Percentiles rank a stretch among this genome's conserved stretches.
Evolutionary conservation across 2,888 invertebrate species (phyloP).

Genomic region (Cephus pygmeus): DNA sequence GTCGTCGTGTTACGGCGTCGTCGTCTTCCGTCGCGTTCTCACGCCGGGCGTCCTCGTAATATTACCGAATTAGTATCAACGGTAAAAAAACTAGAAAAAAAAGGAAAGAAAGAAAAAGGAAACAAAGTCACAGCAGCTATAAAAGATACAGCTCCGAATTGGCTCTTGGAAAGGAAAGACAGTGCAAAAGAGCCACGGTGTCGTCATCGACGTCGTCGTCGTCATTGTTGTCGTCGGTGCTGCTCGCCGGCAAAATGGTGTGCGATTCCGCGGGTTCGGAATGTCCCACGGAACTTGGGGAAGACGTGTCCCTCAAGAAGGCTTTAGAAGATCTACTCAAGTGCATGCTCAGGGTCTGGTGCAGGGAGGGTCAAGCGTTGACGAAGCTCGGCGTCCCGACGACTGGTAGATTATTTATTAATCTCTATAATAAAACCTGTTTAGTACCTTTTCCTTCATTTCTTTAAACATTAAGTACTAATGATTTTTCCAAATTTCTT

Average conservation of each 20-base stretch:
- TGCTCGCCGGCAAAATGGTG: conserved; percentile 48
- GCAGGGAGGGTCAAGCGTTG: conserved; percentile 79
- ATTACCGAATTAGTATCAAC: neutral
- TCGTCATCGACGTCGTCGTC: neutral
- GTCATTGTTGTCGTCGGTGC: neutral
- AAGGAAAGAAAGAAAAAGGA: neutral
- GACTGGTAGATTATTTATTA: conserved; percentile 67
- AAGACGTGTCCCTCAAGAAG: conserved; percentile 69
- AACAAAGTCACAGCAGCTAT: neutral
- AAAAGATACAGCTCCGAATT: neutral
- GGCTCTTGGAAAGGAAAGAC: neutral
- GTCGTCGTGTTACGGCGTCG: conserved; percentile 6
- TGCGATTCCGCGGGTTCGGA: conserved; percentile 59
- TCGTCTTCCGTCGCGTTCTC: neutral
- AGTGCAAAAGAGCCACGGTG: neutral
- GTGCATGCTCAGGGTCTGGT: conserved; percentile 86
- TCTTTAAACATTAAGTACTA: no score
- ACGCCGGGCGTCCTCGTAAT: conserved; percentile 1
- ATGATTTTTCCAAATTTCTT: neutral
- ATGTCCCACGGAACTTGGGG: conserved; percentile 52
- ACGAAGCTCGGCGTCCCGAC: conserved; percentile 72
- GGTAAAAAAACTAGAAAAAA: neutral
- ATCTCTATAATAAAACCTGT: neutral
- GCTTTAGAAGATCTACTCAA: conserved; percentile 84
- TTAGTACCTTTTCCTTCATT: conserved; percentile 52